Evolutionary conservation across 2,888 invertebrate species (phyloP).

Genomic region (Cremastobaeus sp.): DNA sequence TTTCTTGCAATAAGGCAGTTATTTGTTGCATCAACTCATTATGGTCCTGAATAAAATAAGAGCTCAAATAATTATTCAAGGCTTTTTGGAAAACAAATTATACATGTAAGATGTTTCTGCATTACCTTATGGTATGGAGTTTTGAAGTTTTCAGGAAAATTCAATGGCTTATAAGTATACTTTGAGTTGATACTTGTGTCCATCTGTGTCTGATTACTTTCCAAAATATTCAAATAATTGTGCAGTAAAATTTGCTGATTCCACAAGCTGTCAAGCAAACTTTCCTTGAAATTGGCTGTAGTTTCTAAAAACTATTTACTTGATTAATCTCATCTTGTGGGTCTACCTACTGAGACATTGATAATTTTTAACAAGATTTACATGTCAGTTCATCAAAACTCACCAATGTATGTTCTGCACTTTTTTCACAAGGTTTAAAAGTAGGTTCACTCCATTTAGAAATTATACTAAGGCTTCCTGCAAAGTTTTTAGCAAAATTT

Average conservation of each 20-base stretch:
- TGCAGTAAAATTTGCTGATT: slow-evolving; percentile 49
- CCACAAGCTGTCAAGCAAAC: slow-evolving; percentile 51
- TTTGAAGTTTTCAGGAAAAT: slow-evolving; percentile 41
- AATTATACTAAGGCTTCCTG: slow-evolving; percentile 43
- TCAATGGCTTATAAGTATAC: slow-evolving; percentile 33
- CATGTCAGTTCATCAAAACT: slow-evolving; percentile 16
- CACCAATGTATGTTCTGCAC: slow-evolving; percentile 46
- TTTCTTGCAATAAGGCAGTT: slow-evolving; percentile 19
- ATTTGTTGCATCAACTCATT: slow-evolving; percentile 36
- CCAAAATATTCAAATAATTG: slow-evolving; percentile 54
- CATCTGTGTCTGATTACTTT: slow-evolving; percentile 9
- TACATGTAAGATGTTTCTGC: neutral
- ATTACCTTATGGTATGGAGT: slow-evolving; percentile 32
- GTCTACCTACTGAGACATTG: too few species aligned
- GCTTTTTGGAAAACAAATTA: neutral
- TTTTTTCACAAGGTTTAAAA: slow-evolving; percentile 45
- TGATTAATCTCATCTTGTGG: too few species aligned
- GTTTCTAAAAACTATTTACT: slow-evolving; percentile 49
- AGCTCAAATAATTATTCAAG: neutral
- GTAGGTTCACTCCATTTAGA: slow-evolving; percentile 42
- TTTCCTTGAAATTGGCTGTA: slow-evolving; percentile 27
- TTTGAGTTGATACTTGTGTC: slow-evolving; percentile 33
- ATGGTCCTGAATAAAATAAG: slow-evolving; percentile 22
- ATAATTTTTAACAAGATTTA: too few species aligned
- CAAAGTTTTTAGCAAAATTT: slow-evolving; percentile 21